phyloP scores from a whole-genome alignment of 2,113 vertebrate genomes.

The Tapirus terrestris region DNA sequence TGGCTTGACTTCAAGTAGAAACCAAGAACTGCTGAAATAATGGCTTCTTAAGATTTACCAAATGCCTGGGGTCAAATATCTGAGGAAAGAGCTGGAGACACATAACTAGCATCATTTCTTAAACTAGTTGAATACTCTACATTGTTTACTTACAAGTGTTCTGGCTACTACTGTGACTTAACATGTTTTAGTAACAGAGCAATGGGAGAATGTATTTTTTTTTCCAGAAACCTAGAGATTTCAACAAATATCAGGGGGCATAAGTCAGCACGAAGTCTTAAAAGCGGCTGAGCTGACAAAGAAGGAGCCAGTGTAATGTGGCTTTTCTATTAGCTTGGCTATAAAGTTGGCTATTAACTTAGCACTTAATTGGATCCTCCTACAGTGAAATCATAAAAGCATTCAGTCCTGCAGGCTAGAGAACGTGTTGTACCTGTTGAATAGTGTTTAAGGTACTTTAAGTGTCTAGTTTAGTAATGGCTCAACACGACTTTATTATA shows the following conservation, averaged over 20 bases:
- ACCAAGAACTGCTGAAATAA: slow-evolving; percentile 3
- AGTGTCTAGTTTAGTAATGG: slow-evolving; percentile 62
- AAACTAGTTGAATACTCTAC: neutral
- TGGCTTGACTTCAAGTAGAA: slow-evolving; percentile 48
- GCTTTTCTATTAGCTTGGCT: slow-evolving; percentile 68
- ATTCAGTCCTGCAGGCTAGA: slow-evolving; percentile 66
- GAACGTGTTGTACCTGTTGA: slow-evolving; percentile 66
- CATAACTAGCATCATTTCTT: neutral
- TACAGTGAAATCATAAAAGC: slow-evolving; percentile 30
- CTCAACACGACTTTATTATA: slow-evolving; percentile 43
- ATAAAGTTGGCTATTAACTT: slow-evolving; percentile 80
- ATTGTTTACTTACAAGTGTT: neutral
- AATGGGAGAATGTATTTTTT: neutral
- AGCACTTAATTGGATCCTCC: slow-evolving; percentile 70
- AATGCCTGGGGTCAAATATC: neutral
- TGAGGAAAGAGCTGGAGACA: neutral
- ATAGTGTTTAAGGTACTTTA: slow-evolving; percentile 57
- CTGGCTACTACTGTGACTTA: neutral
- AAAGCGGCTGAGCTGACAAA: slow-evolving; percentile 62
- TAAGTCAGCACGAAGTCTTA: slow-evolving; percentile 54
- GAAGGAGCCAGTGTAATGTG: slow-evolving; percentile 57
- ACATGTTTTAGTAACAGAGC: neutral
- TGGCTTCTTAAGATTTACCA: slow-evolving; percentile 12
- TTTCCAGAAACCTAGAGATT: neutral
- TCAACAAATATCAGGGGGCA: neutral